Base-by-base conservation (phyloP, 2,888 invertebrate genomes). In the Lumbricus terrestris region DNA sequence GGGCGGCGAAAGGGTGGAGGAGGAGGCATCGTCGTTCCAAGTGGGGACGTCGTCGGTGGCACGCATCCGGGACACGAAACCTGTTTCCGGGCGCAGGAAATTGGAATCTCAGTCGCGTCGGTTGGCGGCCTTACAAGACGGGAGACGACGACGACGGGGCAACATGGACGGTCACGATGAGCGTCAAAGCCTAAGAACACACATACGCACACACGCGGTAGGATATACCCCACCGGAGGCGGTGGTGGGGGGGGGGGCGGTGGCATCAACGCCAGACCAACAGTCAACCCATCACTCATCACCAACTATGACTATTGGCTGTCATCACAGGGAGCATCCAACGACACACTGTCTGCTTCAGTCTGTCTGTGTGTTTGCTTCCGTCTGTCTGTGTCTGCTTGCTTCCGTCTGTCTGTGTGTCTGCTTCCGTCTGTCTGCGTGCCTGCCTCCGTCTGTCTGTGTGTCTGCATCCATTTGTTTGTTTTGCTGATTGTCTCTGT, bases 51-150 rank as follows among this genome's bases (percentile, higher is more conserved):
- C 85, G 34, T 85, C 85, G 35, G 13, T 85, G 35, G 35, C 85
- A 37, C 34, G 35, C 85, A 85, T 85, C 85, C 85, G 85, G 85
- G 85, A 85, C 85, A 85, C 85, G 85, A 85, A 35, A 23, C 85
- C 85, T 34, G 85, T 85, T 85, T 85, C 85, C 85, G 34, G 85
- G 85, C 85, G 37, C 85, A 34, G 85, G 85, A 85, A 85, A 85
- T 85, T 85, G 85, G 85, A 85, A 85, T 85, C 85, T 85, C 85
- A 20, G 34, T 34, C 85, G 35, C 23, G 35, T 34, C 37, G 18
- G 35, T 18, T 5, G 83, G 37, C 69, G 69, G 69, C 69, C 69
- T 69, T n/a, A 85, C 35, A 37, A 85, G 34, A 20, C 35, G 85
- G 35, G 85, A 85, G 85, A 18, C 85, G n/a, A n/a, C n/a, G n/a